Percentiles rank a stretch among this genome's conserved stretches.
phyloP scores from a whole-genome alignment of 2,113 vertebrate species.

The Myanophis thanlyinensis region DNA sequence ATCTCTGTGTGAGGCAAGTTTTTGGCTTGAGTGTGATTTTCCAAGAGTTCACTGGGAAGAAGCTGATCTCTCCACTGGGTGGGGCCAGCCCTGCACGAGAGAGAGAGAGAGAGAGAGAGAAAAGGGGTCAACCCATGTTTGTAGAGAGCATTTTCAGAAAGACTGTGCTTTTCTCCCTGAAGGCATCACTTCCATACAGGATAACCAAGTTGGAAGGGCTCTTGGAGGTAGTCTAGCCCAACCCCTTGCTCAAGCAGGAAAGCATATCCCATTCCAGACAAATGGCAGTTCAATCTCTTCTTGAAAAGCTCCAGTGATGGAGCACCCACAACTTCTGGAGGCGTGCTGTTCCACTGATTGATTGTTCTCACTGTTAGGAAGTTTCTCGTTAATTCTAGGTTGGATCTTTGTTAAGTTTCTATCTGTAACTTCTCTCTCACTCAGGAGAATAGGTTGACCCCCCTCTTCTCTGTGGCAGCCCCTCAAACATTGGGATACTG shows the following conservation, averaged over 20 bases:
- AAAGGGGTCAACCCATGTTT: constrained; percentile 58
- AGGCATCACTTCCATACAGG: not conserved
- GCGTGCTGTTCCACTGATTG: not conserved
- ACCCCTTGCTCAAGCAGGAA: not conserved
- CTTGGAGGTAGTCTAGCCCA: not conserved
- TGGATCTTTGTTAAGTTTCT: not conserved
- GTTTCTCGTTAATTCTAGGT: not conserved
- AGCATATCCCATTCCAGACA: not conserved
- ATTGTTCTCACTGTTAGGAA: not conserved
- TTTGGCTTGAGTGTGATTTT: constrained; percentile 37
- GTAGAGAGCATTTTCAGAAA: not conserved
- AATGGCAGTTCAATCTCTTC: not conserved
- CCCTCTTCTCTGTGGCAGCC: not conserved
- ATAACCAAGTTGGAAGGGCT: not conserved
- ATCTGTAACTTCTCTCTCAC: not conserved
- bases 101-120: too few relatives aligned
- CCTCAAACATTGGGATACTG: not conserved
- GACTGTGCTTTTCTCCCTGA: not conserved
- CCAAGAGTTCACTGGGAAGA: constrained; percentile 53
- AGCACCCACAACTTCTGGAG: not conserved
- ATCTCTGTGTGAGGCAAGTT: constrained; percentile 50
- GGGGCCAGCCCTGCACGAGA: constrained; percentile 39
- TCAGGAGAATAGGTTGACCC: not conserved
- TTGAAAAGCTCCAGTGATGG: not conserved
- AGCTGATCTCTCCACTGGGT: constrained; percentile 69